Evolutionary conservation across 2,113 vertebrate genomes (phyloP), one percentile per base, ranked within the genome.

Genomic region (Mus spicilegus): DNA sequence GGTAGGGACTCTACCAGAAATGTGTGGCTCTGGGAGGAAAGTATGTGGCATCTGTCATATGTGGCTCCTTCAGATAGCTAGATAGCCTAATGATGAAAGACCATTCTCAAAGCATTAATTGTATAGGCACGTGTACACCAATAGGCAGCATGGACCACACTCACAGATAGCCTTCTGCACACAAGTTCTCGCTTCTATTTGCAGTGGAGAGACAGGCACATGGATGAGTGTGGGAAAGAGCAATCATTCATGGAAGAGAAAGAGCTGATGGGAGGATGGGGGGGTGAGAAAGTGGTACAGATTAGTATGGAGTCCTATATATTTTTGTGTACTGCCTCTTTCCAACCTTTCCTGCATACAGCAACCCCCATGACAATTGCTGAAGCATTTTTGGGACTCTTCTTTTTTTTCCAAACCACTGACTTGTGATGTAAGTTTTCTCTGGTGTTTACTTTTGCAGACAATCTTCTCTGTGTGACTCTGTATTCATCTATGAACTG

Each of bases 211-310:
- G 65, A 56, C 14, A 42, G 24, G 5, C 1, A n/a, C 8, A 7
- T 0, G 24, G 54, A 49, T 30, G 42, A 17, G 30, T 14, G 36
- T 16, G 42, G 70, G 46, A 36, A 65, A 19, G 22, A 73, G n/a
- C 0, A 13, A 46, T 1, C 10, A 2, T 36, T 54, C 11, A 2
- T 1, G 72, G 46, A 39, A 54, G 67, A 30, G 19, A 2, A 42
- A 1, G 1, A 9, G 17, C 39, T 19, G n/a, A 24, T 0, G 0
- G 51, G 63, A 5, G 42, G 46, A 0, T 6, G 0, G 16, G 30
- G 70, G 80, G 24, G 24, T 14, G 49, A 65, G 56, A 91, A 22
- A 2, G 9, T 4, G 26, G 39, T 20, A 4, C n/a, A 49, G 54
- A 30, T 16, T 5, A 65, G 56, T 1, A 0, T 5, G 2, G 88